Evolutionary conservation across 2,797 vertebrate species (phyloP).

Genomic region (Coendou prehensilis): DNA sequence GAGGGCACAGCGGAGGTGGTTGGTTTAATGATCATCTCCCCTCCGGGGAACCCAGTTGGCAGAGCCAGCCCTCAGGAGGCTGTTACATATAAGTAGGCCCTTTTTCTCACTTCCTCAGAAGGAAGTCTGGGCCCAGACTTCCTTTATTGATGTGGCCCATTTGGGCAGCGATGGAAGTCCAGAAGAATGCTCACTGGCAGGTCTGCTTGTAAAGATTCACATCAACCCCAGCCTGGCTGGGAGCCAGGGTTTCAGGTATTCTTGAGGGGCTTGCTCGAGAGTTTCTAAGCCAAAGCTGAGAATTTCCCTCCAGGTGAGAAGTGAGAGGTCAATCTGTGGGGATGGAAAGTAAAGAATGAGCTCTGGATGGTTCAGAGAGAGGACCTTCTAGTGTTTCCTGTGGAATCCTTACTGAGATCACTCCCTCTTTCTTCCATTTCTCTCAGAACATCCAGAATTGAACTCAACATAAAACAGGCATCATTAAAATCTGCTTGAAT

Average conservation of each 20-base stretch:
- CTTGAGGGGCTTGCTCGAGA: constrained; percentile 30
- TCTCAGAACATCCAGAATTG: neutral
- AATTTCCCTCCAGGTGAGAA: constrained; percentile 62
- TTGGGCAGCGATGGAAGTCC: constrained; percentile 84
- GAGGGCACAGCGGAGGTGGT: constrained; percentile 16
- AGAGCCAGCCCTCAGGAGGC: constrained; percentile 55
- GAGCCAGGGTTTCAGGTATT: constrained; percentile 76
- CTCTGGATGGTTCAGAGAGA: constrained; percentile 2
- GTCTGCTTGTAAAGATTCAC: constrained; percentile 76
- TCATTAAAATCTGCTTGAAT: constrained; percentile 47
- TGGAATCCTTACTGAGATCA: neutral
- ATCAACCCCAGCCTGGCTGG: constrained; percentile 79
- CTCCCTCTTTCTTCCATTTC: neutral
- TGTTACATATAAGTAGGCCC: constrained; percentile 87
- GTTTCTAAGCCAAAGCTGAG: constrained; percentile 67
- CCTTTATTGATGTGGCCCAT: constrained; percentile 86
- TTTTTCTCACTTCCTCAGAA: constrained; percentile 88
- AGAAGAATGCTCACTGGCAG: constrained; percentile 86
- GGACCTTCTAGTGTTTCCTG: constrained; percentile 19
- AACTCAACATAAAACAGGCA: neutral
- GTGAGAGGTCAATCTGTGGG: neutral
- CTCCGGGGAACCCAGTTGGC: constrained; percentile 23
- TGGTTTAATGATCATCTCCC: constrained; percentile 66
- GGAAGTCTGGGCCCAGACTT: constrained; percentile 80
- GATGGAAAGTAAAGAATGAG: neutral